These are phyloP conservation scores for Minunthozetes semirufus DNA, from an alignment of 2,888 invertebrate genomes.

Conservation along the genomic window DNA sequence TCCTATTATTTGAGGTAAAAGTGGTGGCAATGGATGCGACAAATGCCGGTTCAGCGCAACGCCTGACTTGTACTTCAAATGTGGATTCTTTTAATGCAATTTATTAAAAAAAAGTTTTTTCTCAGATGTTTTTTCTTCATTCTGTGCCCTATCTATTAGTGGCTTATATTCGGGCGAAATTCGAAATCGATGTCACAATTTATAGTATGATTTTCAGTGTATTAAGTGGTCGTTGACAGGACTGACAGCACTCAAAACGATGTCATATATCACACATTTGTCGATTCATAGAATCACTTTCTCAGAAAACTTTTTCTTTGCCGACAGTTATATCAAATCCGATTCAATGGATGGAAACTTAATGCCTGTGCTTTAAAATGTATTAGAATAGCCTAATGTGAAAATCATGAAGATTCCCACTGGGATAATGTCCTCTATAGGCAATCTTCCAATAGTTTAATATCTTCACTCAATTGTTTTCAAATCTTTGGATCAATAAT, in stretches of 20 bases:
- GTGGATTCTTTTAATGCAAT: background rate
- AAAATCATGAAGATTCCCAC: background rate
- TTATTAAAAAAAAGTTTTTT: background rate
- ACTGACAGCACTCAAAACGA: constrained; percentile 1
- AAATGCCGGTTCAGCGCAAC: background rate
- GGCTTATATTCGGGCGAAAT: background rate
- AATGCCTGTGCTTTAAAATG: background rate
- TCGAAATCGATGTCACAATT: constrained; percentile 25
- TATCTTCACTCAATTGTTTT: too few species aligned
- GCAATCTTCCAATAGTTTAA: too few species aligned
- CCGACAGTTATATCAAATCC: too few species aligned
- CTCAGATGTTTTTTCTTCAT: background rate
- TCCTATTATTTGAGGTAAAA: background rate
- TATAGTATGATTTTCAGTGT: constrained; percentile 2
- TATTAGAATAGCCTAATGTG: background rate
- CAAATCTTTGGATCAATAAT: too few species aligned
- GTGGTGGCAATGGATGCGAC: background rate
- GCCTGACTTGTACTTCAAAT: background rate
- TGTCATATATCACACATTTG: constrained; percentile 11
- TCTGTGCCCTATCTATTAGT: too few species aligned
- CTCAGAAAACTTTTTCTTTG: background rate
- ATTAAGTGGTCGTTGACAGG: constrained; percentile 29
- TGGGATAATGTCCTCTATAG: background rate
- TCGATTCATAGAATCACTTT: background rate
- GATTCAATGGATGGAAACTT: background rate